These are phyloP conservation scores for Halisarca cf. caerulea DNA, from an alignment of 37 sponge, comb jelly and placozoan species.

Conservation along the genomic window DNA sequence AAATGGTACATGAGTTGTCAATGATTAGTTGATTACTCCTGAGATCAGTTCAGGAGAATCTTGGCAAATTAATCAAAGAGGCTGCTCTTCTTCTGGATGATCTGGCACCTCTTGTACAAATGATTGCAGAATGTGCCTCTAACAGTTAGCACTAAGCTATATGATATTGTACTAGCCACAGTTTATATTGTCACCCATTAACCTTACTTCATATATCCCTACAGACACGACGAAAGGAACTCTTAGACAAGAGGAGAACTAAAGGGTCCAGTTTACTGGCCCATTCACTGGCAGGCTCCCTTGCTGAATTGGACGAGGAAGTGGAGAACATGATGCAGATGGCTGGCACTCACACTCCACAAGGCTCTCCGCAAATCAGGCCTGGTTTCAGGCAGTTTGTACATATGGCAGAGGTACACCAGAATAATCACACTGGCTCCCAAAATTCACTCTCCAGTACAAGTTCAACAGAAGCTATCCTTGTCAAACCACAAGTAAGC, in stretches of 20 bases:
- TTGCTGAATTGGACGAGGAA: slow-evolving; percentile 61
- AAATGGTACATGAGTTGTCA: too few species aligned
- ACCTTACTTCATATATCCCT: not conserved
- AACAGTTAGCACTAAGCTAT: too few species aligned
- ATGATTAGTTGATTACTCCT: too few species aligned
- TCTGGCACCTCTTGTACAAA: too few species aligned
- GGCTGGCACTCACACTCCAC: slow-evolving; percentile 46
- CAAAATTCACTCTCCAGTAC: slow-evolving; percentile 3
- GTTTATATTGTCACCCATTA: too few species aligned
- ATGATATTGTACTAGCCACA: too few species aligned
- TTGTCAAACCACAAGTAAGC: slow-evolving; percentile 18
- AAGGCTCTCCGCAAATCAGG: not conserved
- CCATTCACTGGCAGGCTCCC: slow-evolving; percentile 38
- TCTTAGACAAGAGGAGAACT: not conserved
- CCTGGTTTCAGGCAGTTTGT: not conserved
- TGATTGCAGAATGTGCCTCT: too few species aligned
- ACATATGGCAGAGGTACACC: slow-evolving; percentile 13
- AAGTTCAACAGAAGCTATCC: not conserved
- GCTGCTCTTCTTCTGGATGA: too few species aligned
- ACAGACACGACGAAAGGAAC: not conserved
- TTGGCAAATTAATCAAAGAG: too few species aligned
- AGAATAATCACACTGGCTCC: not conserved
- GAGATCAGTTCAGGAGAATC: too few species aligned
- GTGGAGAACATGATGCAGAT: slow-evolving; percentile 75
- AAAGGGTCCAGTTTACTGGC: not conserved